Base-by-base conservation (phyloP, 1,140 invertebrate genomes). In the Camponotus pennsylvanicus region DNA sequence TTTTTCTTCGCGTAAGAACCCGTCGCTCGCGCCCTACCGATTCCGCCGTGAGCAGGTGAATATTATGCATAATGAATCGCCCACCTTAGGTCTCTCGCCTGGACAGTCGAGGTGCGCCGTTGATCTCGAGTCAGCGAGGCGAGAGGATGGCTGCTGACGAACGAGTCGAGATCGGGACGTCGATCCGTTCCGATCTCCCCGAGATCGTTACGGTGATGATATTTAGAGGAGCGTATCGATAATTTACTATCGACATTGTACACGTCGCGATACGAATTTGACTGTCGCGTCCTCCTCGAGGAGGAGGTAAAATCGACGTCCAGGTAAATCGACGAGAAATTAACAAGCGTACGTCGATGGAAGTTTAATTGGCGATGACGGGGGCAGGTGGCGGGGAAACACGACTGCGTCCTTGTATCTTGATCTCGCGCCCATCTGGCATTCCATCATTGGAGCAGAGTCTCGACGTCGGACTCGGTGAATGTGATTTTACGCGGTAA, bases 61-160 rank as follows among this genome's bases (percentile, higher is more conserved):
- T 91, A 90, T 91, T 91, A 90, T 89, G 91, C 90, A 92, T 91
- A 92, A 92, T 89, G 87, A 90, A 88, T 86, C 83, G 76, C 80
- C 79, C 64, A 64, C 49, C 59, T 83, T 84, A 64, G 77, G 71
- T 89, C 59, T 84, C 61, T 85, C 86, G 80, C 79, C 61, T 86
- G 64, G 90, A 91, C 87, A 55, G 34, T 71, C 45, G 55, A 84
- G 86, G 90, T 87, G 91, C 83, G 73, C 34, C 40, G 86, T 85
- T 80, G 15, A 55, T 49, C 64, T 61, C 55, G 45, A 49, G 27
- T 70, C 32, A 11, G 34, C 59, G 42, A 86, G 71, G 64, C 73
- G 69, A 80, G 78, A 27, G 45, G 27, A 27, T 13, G 61, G 11
- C 37, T 32, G 18, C 32, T 52, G 85, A 77, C n/a, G 21, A n/a